A percentile compares a stretch with the other conserved stretches of the same genome.
phyloP scores from a whole-genome alignment of 2,113 vertebrate genomes.

The Macaca nemestrina region DNA sequence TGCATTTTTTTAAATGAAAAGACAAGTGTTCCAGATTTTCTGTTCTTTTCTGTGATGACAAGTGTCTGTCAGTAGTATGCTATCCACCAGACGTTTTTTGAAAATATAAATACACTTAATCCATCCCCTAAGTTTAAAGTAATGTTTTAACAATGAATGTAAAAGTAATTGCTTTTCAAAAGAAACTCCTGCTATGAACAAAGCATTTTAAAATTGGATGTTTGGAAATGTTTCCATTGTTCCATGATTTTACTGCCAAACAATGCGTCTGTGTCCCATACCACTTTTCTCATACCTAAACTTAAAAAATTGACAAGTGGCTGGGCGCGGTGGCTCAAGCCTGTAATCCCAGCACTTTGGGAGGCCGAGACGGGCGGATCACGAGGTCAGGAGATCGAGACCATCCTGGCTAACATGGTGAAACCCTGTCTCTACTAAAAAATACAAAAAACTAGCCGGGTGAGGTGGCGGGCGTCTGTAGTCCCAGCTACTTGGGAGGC shows the following conservation, averaged over 20 bases:
- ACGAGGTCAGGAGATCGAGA: no score
- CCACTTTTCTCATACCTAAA: neutral
- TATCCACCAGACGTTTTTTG: neutral
- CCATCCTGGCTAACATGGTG: no score
- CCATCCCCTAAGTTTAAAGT: neutral
- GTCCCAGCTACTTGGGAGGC: no score
- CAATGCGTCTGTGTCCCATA: neutral
- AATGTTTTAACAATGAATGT: neutral
- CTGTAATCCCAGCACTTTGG: no score
- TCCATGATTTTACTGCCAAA: neutral
- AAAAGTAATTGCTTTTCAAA: constrained; percentile 17
- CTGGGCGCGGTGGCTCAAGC: no score
- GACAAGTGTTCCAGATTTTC: neutral
- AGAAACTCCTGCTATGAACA: constrained; percentile 14
- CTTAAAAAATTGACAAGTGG: neutral
- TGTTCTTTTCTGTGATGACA: constrained; percentile 19
- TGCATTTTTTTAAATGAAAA: neutral
- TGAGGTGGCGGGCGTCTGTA: no score
- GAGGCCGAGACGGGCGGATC: no score
- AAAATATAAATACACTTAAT: constrained; percentile 10
- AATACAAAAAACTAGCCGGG: no score
- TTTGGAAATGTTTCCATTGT: constrained; percentile 8
- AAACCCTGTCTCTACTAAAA: no score
- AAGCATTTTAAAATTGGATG: neutral
- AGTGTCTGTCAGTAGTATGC: neutral